These are phyloP conservation scores for Trichonephila clavipes DNA, from an alignment of 1,140 invertebrate genomes.

Conservation along the genomic window DNA sequence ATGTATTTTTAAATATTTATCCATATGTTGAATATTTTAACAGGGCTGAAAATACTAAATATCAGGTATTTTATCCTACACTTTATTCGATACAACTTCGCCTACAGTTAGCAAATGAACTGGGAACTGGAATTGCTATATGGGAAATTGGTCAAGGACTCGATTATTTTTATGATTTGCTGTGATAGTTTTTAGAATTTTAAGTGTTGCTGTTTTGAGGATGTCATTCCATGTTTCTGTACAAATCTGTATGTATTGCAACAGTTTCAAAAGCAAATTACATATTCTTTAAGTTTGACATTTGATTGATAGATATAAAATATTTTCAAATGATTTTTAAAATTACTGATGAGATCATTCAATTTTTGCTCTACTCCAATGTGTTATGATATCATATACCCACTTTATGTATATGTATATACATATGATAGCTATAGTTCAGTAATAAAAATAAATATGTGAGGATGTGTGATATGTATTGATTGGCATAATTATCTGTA, in stretches of 20 bases:
- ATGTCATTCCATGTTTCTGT: background rate
- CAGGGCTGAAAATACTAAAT: constrained; percentile 85
- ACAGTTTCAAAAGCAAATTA: background rate
- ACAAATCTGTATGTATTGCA: background rate
- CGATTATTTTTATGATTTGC: constrained; percentile 96
- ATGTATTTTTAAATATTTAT: background rate
- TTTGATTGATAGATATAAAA: background rate
- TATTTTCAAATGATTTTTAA: too few relatives aligned
- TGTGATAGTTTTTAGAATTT: constrained; percentile 83
- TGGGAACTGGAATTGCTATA: constrained; percentile 92
- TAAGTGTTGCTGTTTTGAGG: too few relatives aligned
- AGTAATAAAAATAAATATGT: too few relatives aligned
- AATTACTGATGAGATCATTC: too few relatives aligned
- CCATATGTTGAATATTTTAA: constrained; percentile 80
- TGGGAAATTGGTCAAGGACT: constrained; percentile 98
- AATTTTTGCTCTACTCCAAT: too few relatives aligned
- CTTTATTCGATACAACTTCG: constrained; percentile 90
- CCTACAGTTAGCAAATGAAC: constrained; percentile 88
- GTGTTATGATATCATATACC: too few relatives aligned
- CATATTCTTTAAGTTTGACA: background rate
- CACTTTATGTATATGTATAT: too few relatives aligned
- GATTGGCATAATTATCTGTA: too few relatives aligned
- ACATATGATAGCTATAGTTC: too few relatives aligned
- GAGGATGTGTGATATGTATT: too few relatives aligned
- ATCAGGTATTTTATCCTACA: constrained; percentile 93